Percentiles rank a stretch among this genome's conserved stretches.
These are phyloP conservation scores for Tricholaema leucomelas DNA, from an alignment of 2,113 vertebrate genomes.

Conservation along the genomic window DNA sequence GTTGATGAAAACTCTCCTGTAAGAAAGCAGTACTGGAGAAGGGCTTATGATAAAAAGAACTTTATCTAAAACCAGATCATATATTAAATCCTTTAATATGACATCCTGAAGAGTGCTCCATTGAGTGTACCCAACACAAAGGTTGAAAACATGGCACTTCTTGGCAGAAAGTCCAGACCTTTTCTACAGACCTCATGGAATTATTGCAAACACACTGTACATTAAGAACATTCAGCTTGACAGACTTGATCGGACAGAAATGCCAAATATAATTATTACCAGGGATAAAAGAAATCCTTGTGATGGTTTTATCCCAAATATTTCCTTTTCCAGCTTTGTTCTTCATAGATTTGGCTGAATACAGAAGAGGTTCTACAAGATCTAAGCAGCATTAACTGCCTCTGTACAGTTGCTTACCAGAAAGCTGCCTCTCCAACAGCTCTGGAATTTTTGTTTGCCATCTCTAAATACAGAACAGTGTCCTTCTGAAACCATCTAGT, in stretches of 20 bases:
- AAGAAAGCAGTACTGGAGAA: background rate
- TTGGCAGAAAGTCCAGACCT: background rate
- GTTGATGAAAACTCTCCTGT: background rate
- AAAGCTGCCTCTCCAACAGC: background rate
- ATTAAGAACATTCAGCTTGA: background rate
- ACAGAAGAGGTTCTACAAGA: background rate
- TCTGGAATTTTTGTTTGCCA: background rate
- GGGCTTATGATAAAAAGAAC: background rate
- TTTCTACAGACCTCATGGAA: background rate
- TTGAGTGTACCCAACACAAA: background rate
- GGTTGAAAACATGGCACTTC: background rate
- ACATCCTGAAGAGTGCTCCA: background rate
- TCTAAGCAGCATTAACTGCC: rapidly evolving
- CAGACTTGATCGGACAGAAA: background rate
- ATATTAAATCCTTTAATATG: background rate
- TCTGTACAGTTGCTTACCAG: background rate
- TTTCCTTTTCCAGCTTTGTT: background rate
- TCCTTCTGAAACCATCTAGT: background rate
- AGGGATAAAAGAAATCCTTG: background rate
- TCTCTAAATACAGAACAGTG: background rate
- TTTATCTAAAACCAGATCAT: background rate
- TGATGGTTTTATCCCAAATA: background rate
- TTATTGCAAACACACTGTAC: background rate
- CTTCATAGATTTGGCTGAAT: background rate
- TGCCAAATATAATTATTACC: constrained; percentile 9